Percentiles rank a stretch among this genome's conserved stretches.
Conservation (phyloP, 1,140 invertebrate species). For the Brachionus rubens region DNA sequence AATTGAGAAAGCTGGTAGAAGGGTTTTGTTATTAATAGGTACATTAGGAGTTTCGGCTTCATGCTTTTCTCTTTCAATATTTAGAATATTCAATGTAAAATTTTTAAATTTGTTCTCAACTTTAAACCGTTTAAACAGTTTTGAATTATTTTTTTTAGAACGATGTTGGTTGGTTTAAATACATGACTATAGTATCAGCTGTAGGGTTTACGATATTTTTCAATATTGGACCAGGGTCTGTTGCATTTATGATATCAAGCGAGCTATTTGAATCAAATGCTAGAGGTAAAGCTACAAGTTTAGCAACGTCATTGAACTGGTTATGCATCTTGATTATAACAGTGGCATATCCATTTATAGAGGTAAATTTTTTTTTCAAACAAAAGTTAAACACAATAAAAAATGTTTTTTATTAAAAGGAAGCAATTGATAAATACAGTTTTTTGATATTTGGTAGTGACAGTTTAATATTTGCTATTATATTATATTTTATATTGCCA, state of each 20-base stretch:
- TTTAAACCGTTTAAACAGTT: too few species aligned
- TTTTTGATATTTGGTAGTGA: conserved; percentile 95
- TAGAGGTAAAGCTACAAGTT: conserved; percentile 93
- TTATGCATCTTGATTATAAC: conserved; percentile 94
- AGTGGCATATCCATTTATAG: conserved; percentile 77
- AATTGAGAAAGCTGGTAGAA: conserved; percentile 68
- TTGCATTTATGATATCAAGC: conserved; percentile 89
- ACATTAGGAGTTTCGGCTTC: too few species aligned
- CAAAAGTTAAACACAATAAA: background rate
- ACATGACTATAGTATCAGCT: conserved; percentile 71
- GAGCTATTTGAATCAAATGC: conserved; percentile 96
- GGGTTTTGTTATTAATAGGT: conserved; percentile 73
- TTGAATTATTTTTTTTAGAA: conserved; percentile 62
- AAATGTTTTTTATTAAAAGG: conserved; percentile 65
- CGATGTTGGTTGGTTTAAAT: conserved; percentile 82
- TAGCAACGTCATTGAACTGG: conserved; percentile 96
- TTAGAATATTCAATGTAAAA: too few species aligned
- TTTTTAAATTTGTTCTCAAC: too few species aligned
- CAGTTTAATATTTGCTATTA: conserved; percentile 90
- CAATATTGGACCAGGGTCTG: conserved; percentile 79
- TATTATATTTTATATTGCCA: conserved; percentile 94
- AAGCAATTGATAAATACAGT: conserved; percentile 82
- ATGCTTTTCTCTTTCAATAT: too few species aligned
- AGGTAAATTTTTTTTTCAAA: conserved; percentile 54
- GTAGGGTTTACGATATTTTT: conserved; percentile 80